Evolutionary conservation across 1,140 invertebrate species (phyloP), one percentile per base, ranked within the genome.

Genomic region (Sweltsa coloradensis): DNA sequence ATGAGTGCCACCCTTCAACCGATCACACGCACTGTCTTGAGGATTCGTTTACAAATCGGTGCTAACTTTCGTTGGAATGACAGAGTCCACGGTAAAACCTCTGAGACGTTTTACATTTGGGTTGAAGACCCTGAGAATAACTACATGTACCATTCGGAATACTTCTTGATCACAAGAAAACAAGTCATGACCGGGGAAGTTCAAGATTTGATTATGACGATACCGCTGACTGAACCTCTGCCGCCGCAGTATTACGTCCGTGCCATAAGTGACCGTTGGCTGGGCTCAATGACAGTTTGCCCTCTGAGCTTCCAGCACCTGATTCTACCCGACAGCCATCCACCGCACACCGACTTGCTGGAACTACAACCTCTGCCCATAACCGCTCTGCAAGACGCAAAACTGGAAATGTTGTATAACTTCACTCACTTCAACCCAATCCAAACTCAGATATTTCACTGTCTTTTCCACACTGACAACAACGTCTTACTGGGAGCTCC

Each of bases 391-490:
- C 79, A 88, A 45, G 81, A 96, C 57, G 60, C 72, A 0, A 57
- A 70, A 3, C 89, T 83, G 57, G 82, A 97, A 65, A 70, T 72
- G 25, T 63, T 99, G 1, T 99, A 96, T 68, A 79, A 72, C 16
- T 99, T 98, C 64, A 78, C 79, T 0, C 92, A 97, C 64, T 99
- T 99, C 67, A 99, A 99, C 71, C 92, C 96, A 2, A 93, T 99
- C 57, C 97, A 99, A 67, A 98, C 95, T 4, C 97, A 99, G 70
- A 87, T 98, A 34, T 99, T 99, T 64, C 91, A 97, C 65, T 87
- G 86, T 51, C 69, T 98, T 0, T 99, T 97, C 66, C 84, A 98
- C 62, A 94, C 90, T 0, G 91, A 99, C 60, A 77, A 82, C 51
- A 99, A 98, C 64, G 83, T 96, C 3, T 68, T 99, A 1, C 67